Conservation (phyloP, 2,888 invertebrate genomes). For the Horisme vitalbata region DNA sequence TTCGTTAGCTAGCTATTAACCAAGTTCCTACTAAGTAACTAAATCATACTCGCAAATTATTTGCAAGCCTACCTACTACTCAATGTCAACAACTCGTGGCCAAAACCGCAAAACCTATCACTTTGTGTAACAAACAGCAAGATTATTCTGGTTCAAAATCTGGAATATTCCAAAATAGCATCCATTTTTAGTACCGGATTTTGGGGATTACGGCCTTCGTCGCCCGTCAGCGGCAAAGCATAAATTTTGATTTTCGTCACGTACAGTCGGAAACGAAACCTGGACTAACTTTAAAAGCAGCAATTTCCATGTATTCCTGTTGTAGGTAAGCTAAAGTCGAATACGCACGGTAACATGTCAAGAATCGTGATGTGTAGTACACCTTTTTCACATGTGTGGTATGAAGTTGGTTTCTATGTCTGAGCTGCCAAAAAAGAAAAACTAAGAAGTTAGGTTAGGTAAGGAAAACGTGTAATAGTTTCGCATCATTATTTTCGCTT, state of each 20-base stretch:
- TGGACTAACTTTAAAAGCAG: conserved; percentile 35
- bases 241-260: conserved; percentile 40
- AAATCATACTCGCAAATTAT: too few species aligned
- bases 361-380: neutral
- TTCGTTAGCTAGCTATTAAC: too few species aligned
- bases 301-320: conserved; percentile 32
- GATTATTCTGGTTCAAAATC: conserved; percentile 25
- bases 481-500: neutral
- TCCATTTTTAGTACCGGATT: conserved; percentile 33
- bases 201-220: conserved; percentile 31
- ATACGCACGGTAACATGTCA: conserved; percentile 1
- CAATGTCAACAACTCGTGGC: too few species aligned
- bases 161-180: conserved; percentile 29
- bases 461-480: too few species aligned
- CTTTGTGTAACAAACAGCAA: conserved; percentile 11
- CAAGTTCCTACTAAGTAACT: too few species aligned
- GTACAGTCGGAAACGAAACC: conserved; percentile 35
- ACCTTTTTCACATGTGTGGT: neutral
- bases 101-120: conserved; percentile 5
- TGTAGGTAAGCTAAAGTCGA: conserved; percentile 20
- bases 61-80: too few species aligned
- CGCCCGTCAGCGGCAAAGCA: conserved; percentile 32
- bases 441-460: too few species aligned
- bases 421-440: too few species aligned
- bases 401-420: too few species aligned